A percentile compares a stretch with the other conserved stretches of the same genome.
Conservation (phyloP, 2,113 vertebrate species). For the Protobothrops flavoviridis region DNA sequence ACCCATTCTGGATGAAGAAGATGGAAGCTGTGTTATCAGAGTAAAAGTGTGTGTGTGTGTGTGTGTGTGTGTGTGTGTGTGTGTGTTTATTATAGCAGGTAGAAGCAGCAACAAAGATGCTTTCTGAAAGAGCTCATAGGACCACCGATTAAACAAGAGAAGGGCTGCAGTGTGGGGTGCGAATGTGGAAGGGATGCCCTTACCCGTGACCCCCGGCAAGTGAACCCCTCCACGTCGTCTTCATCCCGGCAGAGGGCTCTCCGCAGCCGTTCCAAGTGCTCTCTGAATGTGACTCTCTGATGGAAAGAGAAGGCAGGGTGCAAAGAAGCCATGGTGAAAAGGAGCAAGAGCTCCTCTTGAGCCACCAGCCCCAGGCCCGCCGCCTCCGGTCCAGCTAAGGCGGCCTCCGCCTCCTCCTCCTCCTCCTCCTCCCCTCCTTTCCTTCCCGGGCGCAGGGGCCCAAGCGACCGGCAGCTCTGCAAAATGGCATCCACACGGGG, state of each 20-base stretch:
- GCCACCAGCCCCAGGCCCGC: conserved; percentile 65
- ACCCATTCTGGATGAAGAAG: neutral
- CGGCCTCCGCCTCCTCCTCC: conserved; percentile 36
- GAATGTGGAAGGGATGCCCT: neutral
- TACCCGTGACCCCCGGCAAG: conserved; percentile 63
- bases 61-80: neutral
- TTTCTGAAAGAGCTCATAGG: neutral
- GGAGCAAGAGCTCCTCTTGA: conserved; percentile 88
- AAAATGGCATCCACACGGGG: conserved; percentile 80
- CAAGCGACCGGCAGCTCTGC: conserved; percentile 59
- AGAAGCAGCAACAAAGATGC: neutral
- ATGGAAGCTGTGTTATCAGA: neutral
- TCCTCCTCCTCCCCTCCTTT: conserved; percentile 39
- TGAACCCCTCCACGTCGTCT: conserved; percentile 50
- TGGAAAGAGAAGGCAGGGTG: conserved; percentile 97
- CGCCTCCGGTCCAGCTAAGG: conserved; percentile 54
- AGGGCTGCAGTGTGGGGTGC: neutral
- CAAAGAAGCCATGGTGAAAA: conserved; percentile 93
- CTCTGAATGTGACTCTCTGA: conserved; percentile 86
- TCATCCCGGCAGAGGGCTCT: conserved; percentile 66
- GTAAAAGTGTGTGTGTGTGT: neutral
- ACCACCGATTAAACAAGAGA: neutral
- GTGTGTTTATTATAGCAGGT: neutral
- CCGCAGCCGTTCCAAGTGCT: conserved; percentile 82
- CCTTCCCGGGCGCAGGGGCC: conserved; percentile 49